These are phyloP conservation scores for Trichopoda pennipes DNA, from an alignment of 2,888 invertebrate species.

Conservation along the genomic window DNA sequence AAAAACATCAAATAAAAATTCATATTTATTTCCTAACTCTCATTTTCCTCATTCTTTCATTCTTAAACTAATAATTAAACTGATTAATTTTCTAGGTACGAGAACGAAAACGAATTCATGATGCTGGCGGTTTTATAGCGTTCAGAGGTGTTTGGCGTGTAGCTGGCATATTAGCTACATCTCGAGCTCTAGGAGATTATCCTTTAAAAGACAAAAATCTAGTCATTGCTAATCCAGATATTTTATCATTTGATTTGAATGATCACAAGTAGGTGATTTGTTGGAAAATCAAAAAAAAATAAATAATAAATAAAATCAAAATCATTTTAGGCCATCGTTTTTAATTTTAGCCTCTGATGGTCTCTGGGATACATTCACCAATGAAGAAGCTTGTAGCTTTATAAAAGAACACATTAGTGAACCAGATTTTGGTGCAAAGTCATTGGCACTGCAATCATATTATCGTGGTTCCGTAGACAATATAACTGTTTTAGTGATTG, in stretches of 20 bases:
- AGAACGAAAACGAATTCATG: slow-evolving; percentile 94
- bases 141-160: slow-evolving; percentile 98
- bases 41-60: no score
- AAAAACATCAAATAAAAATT: no score
- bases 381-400: slow-evolving; percentile 95
- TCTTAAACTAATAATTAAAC: no score
- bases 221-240: slow-evolving; percentile 97
- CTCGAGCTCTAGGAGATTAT: slow-evolving; percentile 96
- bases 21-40: no score
- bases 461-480: slow-evolving; percentile 96
- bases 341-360: slow-evolving; percentile 97
- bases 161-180: slow-evolving; percentile 96
- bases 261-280: slow-evolving; percentile 85
- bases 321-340: slow-evolving; percentile 86
- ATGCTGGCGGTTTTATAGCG: slow-evolving; percentile 96
- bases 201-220: slow-evolving; percentile 96
- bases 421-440: slow-evolving; percentile 94
- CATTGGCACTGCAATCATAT: slow-evolving; percentile 93
- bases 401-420: slow-evolving; percentile 92
- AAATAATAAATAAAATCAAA: slow-evolving; percentile 1
- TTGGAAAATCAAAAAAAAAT: neutral
- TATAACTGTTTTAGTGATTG: slow-evolving; percentile 95
- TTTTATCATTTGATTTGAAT: slow-evolving; percentile 92
- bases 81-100: slow-evolving; percentile 84
- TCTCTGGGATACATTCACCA: slow-evolving; percentile 97